Conservation (phyloP, 2,797 vertebrate genomes). For the Chaetodon trifasciatus region DNA sequence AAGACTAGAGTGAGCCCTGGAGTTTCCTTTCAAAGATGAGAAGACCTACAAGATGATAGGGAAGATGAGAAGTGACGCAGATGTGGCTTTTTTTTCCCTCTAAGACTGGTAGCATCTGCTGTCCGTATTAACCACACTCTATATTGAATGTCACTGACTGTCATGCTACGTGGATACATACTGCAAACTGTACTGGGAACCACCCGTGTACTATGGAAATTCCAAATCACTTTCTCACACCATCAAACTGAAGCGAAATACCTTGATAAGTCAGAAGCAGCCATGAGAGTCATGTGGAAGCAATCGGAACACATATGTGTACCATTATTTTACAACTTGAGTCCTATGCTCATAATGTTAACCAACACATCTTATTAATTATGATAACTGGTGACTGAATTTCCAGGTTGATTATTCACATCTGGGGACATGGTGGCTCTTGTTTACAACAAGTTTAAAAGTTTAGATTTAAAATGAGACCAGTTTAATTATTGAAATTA, state of each 20-base stretch:
- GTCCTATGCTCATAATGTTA: not conserved
- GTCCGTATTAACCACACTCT: conserved; percentile 7
- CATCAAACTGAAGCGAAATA: not conserved
- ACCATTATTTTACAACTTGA: not conserved
- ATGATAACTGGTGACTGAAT: not conserved
- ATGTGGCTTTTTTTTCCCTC: conserved; percentile 13
- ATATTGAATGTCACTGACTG: conserved; percentile 11
- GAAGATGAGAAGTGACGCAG: conserved; percentile 40
- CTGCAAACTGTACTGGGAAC: not conserved
- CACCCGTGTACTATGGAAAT: not conserved
- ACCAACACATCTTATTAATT: not conserved
- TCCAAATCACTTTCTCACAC: not conserved
- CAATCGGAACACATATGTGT: not conserved
- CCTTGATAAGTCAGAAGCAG: not conserved
- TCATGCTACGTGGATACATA: conserved; percentile 10
- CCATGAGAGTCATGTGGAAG: not conserved
- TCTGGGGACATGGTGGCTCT: too few species aligned
- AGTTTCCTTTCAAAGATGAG: conserved; percentile 35
- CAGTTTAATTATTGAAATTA: too few species aligned
- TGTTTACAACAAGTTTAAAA: too few species aligned
- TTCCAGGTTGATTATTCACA: not conserved
- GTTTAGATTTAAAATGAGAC: too few species aligned
- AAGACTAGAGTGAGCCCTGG: not conserved
- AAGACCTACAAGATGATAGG: conserved; percentile 12
- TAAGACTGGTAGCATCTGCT: conserved; percentile 21